A percentile compares a stretch with the other conserved stretches of the same genome.
Conservation (phyloP, 2,888 invertebrate species). For the Campoplex capitator region DNA sequence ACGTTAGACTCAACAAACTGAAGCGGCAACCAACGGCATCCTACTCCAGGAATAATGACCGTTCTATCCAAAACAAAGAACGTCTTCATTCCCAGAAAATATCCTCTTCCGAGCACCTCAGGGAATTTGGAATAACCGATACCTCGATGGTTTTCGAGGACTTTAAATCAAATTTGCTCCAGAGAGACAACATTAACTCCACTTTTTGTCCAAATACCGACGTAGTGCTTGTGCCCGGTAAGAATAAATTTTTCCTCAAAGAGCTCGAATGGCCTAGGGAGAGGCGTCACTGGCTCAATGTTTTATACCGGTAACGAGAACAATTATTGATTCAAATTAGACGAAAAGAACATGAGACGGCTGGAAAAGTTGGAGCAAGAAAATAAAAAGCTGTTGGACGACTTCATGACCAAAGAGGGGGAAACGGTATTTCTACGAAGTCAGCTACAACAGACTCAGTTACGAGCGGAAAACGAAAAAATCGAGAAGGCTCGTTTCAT, state of each 20-base stretch:
- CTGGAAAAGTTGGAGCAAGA: slow-evolving; percentile 77
- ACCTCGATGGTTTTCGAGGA: slow-evolving; percentile 70
- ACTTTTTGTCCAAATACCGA: slow-evolving; percentile 71
- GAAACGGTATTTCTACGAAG: slow-evolving; percentile 78
- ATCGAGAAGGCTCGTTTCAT: slow-evolving; percentile 76
- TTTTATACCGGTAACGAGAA: not conserved
- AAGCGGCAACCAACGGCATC: slow-evolving; percentile 7
- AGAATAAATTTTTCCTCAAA: slow-evolving; percentile 1
- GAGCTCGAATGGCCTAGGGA: too few relatives aligned
- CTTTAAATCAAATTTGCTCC: slow-evolving; percentile 72
- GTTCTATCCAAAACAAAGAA: not conserved
- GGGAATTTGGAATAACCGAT: slow-evolving; percentile 66
- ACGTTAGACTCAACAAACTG: slow-evolving; percentile 33
- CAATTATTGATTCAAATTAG: slow-evolving; percentile 45
- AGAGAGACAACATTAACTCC: slow-evolving; percentile 71
- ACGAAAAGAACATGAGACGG: slow-evolving; percentile 65
- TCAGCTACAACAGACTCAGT: slow-evolving; percentile 76
- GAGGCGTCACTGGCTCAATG: not conserved
- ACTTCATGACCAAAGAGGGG: slow-evolving; percentile 80
- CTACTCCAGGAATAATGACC: not conserved
- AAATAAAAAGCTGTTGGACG: slow-evolving; percentile 76
- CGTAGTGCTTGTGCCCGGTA: slow-evolving; percentile 71
- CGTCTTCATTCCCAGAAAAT: slow-evolving; percentile 68
- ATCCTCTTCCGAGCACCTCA: slow-evolving; percentile 69
- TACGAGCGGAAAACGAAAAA: slow-evolving; percentile 76